phyloP scores from a whole-genome alignment of 2,888 invertebrate species.

The Xanthorhoe designata region DNA sequence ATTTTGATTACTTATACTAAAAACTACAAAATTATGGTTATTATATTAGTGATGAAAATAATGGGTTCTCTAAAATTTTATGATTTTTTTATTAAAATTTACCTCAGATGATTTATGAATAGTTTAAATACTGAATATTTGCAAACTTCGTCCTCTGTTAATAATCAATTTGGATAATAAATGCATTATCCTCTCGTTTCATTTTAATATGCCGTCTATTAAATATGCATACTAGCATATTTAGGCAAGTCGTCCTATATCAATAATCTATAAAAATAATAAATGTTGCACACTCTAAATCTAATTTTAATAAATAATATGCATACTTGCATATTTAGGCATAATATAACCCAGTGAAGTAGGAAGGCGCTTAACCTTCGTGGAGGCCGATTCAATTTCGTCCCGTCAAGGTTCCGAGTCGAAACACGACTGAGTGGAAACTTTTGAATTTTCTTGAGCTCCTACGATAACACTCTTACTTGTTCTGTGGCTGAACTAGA shows the following conservation, averaged over 20 bases:
- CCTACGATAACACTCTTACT: slow-evolving; percentile 40
- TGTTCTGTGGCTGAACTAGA: slow-evolving; percentile 24
- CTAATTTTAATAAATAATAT: not conserved
- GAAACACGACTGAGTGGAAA: slow-evolving; percentile 59
- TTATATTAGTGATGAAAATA: too few relatives aligned
- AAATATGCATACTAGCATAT: not conserved
- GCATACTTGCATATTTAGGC: not conserved
- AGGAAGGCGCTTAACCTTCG: slow-evolving; percentile 66
- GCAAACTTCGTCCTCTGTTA: not conserved
- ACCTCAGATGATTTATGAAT: too few relatives aligned
- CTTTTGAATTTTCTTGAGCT: slow-evolving; percentile 62
- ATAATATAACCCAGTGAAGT: slow-evolving; percentile 25
- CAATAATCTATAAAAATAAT: too few relatives aligned
- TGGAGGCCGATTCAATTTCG: slow-evolving; percentile 68
- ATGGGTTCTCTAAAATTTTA: too few relatives aligned
- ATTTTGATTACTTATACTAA: too few relatives aligned
- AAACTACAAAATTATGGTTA: too few relatives aligned
- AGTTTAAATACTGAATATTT: too few relatives aligned
- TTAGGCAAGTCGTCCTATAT: not conserved
- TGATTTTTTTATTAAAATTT: too few relatives aligned
- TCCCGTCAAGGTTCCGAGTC: slow-evolving; percentile 64
- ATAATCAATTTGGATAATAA: not conserved
- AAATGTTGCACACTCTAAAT: too few relatives aligned
- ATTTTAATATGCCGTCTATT: too few relatives aligned
- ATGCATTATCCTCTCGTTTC: not conserved